These are phyloP conservation scores for Metopolophium dirhodum DNA, from an alignment of 1,140 invertebrate species.

Conservation along the genomic window DNA sequence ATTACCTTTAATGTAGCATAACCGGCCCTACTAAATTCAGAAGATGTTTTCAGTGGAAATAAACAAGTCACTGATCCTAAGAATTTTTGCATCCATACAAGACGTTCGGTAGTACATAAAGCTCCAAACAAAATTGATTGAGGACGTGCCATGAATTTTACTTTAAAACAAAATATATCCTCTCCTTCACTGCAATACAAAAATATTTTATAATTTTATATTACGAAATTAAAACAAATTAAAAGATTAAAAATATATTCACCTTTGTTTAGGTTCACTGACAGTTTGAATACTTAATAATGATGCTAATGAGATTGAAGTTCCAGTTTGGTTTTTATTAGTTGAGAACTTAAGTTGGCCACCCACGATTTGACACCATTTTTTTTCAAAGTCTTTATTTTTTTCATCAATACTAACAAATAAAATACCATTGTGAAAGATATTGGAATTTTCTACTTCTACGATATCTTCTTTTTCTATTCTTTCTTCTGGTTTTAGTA, in stretches of 20 bases:
- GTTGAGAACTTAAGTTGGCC: slow-evolving; percentile 59
- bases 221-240: slow-evolving; percentile 38
- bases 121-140: slow-evolving; percentile 67
- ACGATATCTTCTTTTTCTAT: slow-evolving; percentile 17
- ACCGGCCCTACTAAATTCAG: slow-evolving; percentile 70
- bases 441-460: slow-evolving; percentile 29
- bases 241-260: slow-evolving; percentile 55
- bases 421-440: slow-evolving; percentile 47
- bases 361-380: slow-evolving; percentile 58
- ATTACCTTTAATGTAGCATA: slow-evolving; percentile 75
- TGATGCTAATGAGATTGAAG: slow-evolving; percentile 61
- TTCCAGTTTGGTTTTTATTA: slow-evolving; percentile 59
- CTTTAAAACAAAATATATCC: slow-evolving; percentile 69
- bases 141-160: slow-evolving; percentile 65
- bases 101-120: slow-evolving; percentile 66
- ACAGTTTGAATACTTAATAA: slow-evolving; percentile 27
- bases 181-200: slow-evolving; percentile 65
- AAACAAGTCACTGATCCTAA: slow-evolving; percentile 69
- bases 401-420: slow-evolving; percentile 53
- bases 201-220: slow-evolving; percentile 56
- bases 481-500: slow-evolving; percentile 60
- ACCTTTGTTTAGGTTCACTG: slow-evolving; percentile 40
- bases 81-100: slow-evolving; percentile 74
- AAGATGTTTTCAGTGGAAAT: slow-evolving; percentile 69
- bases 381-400: slow-evolving; percentile 57